phyloP scores from a whole-genome alignment of 2,888 invertebrate species.

The Erebia ligea region DNA sequence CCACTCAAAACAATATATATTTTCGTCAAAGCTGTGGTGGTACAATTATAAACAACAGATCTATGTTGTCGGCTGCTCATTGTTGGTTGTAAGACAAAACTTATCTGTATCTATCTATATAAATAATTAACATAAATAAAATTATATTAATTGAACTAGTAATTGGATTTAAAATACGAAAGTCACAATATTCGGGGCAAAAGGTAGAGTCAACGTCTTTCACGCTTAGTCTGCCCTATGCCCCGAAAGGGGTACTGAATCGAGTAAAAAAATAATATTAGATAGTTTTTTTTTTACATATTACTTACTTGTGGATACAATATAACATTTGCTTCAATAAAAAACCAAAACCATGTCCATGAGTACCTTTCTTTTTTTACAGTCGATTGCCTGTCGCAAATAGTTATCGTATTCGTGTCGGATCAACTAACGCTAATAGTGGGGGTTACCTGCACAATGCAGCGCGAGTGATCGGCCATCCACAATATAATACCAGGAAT shows the following conservation, averaged over 20 bases:
- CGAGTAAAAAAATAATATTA: too few species aligned
- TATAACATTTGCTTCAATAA: too few species aligned
- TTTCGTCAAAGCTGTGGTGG: conserved; percentile 35
- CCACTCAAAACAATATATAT: conserved; percentile 1
- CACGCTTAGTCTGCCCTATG: too few species aligned
- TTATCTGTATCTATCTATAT: not conserved
- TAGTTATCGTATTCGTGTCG: not conserved
- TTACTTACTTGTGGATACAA: too few species aligned
- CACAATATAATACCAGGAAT: conserved; percentile 4
- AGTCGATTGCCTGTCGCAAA: not conserved
- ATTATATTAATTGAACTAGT: too few species aligned
- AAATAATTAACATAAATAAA: conserved; percentile 41
- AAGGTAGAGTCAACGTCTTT: too few species aligned
- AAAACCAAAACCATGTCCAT: too few species aligned
- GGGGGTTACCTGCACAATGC: not conserved
- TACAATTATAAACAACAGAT: conserved; percentile 32
- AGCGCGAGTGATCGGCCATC: not conserved
- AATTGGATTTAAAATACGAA: too few species aligned
- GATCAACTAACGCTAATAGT: conserved; percentile 4
- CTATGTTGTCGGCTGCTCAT: conserved; percentile 24
- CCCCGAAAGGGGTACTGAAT: too few species aligned
- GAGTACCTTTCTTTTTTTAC: not conserved
- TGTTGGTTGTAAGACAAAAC: conserved; percentile 27
- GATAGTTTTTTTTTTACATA: too few species aligned
- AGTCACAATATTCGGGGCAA: too few species aligned